phyloP scores from a whole-genome alignment of 2,888 invertebrate species.

The Patella pellucida region DNA sequence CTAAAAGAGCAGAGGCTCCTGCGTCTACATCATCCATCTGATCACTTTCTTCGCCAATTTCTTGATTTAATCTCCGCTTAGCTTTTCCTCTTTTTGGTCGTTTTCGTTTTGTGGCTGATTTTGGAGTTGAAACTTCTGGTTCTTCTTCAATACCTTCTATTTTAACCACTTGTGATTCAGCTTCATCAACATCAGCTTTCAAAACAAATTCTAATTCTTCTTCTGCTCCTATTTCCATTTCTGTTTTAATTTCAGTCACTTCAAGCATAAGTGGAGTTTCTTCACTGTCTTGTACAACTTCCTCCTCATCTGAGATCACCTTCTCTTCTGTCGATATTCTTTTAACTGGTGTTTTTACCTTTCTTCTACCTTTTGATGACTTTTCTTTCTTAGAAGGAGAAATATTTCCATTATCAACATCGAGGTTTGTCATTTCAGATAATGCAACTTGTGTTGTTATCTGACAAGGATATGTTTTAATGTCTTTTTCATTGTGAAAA shows the following conservation, averaged over 20 bases:
- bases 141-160: not conserved
- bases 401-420: not conserved
- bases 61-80: not conserved
- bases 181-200: not conserved
- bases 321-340: conserved; percentile 1
- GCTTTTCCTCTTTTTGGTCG: not conserved
- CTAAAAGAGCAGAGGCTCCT: not conserved
- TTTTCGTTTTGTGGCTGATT: not conserved
- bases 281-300: not conserved
- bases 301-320: not conserved
- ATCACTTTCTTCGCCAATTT: not conserved
- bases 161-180: too few species aligned
- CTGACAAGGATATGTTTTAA: not conserved
- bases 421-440: not conserved
- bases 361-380: not conserved
- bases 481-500: conserved; percentile 2
- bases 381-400: not conserved
- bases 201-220: conserved; percentile 9
- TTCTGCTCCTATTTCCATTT: conserved; percentile 3
- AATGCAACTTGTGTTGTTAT: not conserved
- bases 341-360: conserved; percentile 1
- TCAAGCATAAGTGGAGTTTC: not conserved
- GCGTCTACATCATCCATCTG: not conserved
- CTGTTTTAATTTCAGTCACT: not conserved
- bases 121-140: not conserved